phyloP scores from a whole-genome alignment of 2,797 vertebrate genomes.

The Cryptoblepharus egeriae region DNA sequence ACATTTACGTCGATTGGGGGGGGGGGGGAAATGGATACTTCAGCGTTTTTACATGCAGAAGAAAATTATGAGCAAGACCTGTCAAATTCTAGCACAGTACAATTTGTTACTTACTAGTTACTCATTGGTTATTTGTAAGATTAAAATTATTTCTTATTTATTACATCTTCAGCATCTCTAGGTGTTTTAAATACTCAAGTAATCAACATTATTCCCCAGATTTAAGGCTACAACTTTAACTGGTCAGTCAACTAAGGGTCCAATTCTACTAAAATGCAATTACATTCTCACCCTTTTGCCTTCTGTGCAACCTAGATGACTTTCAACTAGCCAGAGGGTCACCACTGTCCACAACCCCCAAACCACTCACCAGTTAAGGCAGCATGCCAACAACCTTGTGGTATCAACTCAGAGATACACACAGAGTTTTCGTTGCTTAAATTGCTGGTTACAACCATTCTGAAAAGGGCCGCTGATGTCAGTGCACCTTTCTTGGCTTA shows the following conservation, averaged over 20 bases:
- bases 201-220: neutral
- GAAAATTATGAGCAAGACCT: neutral
- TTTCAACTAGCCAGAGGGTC: neutral
- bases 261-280: too few relatives aligned
- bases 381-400: conserved; percentile 67
- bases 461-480: conserved; percentile 34
- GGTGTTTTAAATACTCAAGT: neutral
- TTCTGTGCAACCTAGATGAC: neutral
- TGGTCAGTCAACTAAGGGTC: neutral
- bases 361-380: conserved; percentile 79
- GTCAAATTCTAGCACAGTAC: neutral
- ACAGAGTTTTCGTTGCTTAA: conserved; percentile 77
- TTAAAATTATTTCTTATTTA: neutral
- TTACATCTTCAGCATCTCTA: neutral
- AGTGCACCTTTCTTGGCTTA: conserved; percentile 28
- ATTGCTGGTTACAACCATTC: conserved; percentile 79
- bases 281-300: too few relatives aligned
- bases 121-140: neutral
- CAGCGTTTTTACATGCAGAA: neutral
- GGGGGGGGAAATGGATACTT: neutral
- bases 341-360: too few relatives aligned
- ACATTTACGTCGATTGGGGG: too few relatives aligned
- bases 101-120: neutral
- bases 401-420: conserved; percentile 69
- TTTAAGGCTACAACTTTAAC: neutral